Conservation (phyloP, 2,888 invertebrate genomes). For the Endotricha flammealis region DNA sequence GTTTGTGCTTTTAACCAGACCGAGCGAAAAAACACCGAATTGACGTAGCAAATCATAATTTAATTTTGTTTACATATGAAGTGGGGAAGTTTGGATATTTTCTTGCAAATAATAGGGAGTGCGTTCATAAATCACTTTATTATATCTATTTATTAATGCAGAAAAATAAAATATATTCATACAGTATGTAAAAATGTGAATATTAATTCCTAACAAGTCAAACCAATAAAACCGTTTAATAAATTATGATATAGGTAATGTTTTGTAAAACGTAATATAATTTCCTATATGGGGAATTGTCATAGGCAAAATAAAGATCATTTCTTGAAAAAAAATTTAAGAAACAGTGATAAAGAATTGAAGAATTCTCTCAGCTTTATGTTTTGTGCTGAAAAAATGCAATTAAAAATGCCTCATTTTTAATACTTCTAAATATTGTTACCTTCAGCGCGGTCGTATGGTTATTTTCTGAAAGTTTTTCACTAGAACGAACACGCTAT, state of each 20-base stretch:
- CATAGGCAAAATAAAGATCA: too few species aligned
- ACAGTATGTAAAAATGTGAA: too few species aligned
- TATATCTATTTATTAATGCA: conserved; percentile 10
- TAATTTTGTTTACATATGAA: conserved; percentile 37
- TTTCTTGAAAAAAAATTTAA: too few species aligned
- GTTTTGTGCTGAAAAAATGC: too few species aligned
- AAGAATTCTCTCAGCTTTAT: too few species aligned
- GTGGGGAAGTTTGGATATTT: conserved; percentile 27
- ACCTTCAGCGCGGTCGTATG: not conserved
- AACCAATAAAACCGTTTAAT: too few species aligned
- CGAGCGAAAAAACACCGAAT: conserved; percentile 32
- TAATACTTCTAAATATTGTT: not conserved
- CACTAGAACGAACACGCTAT: conserved; percentile 14
- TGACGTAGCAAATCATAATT: conserved; percentile 36
- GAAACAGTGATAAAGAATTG: too few species aligned
- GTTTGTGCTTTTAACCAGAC: conserved; percentile 44
- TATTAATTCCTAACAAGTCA: too few species aligned
- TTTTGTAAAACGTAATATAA: too few species aligned
- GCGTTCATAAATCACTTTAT: conserved; percentile 25
- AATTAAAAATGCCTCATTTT: too few species aligned
- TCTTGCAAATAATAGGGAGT: conserved; percentile 22
- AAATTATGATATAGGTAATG: too few species aligned
- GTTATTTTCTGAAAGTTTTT: conserved; percentile 10
- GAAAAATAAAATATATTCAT: conserved; percentile 6
- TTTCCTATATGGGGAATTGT: too few species aligned